Evolutionary conservation across 2,113 vertebrate genomes (phyloP), one percentile per base, ranked within the genome.

Genomic region (Tichodroma muraria): DNA sequence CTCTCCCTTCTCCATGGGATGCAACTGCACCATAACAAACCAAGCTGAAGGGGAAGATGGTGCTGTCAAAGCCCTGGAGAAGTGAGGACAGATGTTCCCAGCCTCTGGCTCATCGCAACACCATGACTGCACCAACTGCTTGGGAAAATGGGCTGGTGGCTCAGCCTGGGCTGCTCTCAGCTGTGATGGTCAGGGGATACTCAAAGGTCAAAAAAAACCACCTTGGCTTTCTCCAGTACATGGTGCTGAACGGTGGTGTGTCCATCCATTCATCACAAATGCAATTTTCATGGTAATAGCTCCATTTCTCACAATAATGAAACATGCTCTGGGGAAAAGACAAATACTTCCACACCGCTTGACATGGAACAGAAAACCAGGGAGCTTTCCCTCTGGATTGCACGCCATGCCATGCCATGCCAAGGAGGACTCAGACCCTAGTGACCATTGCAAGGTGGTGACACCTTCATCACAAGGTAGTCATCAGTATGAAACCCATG

Each of bases 401-500:
- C 63, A 49, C 22, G 35, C 20, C 23, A 12, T 24, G 35, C 20
- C 23, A 12, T 10, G 23, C 25, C 38, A 30, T 4, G 37, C 14
- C 18, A 44, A 85, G 75, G 40, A 68, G 53, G n/a, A 30, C 28
- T 69, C 54, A 90, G 42, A 66, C 15, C 69, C 56, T 65, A 33
- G 40, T 2, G 27, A 73, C 35, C 65, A 27, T 61, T 21, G 31
- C 8, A 8, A 61, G 35, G 56, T 35, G 64, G 25, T 6, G 24
- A 61, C 11, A n/a, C 59, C 50, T 73, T 52, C 50, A 31, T 10
- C 64, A 42, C 40, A 50, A 77, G 18, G 25, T 4, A 21, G 27
- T 16, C 38, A 54, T 8, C 45, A 40, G 8, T 5, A 69, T 0
- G 8, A 76, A 72, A 53, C 23, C 60, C 54, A 17, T 0, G 0